These are phyloP conservation scores for Nomada ruficornis DNA, from an alignment of 2,888 invertebrate species.

Conservation along the genomic window DNA sequence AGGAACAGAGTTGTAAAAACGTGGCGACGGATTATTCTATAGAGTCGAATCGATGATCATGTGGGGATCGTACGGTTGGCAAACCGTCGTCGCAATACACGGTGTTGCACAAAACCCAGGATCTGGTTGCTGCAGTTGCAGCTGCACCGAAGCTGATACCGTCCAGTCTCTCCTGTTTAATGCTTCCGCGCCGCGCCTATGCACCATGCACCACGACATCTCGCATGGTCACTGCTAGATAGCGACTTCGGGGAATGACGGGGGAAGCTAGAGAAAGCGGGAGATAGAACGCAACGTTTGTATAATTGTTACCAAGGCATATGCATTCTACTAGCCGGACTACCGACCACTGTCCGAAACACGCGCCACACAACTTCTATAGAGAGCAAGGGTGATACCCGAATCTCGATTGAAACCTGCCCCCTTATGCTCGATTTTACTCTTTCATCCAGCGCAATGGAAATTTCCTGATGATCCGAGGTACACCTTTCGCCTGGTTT, in stretches of 20 bases:
- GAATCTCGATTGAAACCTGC: constrained; percentile 1
- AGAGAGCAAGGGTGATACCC: constrained; percentile 18
- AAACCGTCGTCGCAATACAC: constrained; percentile 40
- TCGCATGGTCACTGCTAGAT: constrained; percentile 52
- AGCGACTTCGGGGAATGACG: constrained; percentile 33
- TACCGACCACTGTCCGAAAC: constrained; percentile 53
- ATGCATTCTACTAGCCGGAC: constrained; percentile 63
- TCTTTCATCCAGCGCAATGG: background rate
- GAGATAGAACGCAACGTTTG: constrained; percentile 39
- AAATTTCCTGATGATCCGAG: background rate
- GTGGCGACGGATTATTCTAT: constrained; percentile 27
- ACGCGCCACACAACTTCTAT: constrained; percentile 23
- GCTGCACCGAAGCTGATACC: constrained; percentile 48
- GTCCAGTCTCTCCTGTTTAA: constrained; percentile 47
- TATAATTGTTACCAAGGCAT: constrained; percentile 70
- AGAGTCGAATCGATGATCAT: constrained; percentile 15
- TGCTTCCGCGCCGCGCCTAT: constrained; percentile 44
- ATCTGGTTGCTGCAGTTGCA: constrained; percentile 44
- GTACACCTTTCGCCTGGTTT: background rate
- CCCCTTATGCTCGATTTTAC: background rate
- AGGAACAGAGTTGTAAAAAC: constrained; percentile 15
- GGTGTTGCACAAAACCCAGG: constrained; percentile 33
- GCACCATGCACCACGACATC: constrained; percentile 20
- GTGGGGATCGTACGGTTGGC: constrained; percentile 16
- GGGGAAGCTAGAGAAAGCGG: constrained; percentile 19